These are phyloP conservation scores for Ctenopoma multispine DNA, from an alignment of 2,797 vertebrate genomes.

Conservation along the genomic window DNA sequence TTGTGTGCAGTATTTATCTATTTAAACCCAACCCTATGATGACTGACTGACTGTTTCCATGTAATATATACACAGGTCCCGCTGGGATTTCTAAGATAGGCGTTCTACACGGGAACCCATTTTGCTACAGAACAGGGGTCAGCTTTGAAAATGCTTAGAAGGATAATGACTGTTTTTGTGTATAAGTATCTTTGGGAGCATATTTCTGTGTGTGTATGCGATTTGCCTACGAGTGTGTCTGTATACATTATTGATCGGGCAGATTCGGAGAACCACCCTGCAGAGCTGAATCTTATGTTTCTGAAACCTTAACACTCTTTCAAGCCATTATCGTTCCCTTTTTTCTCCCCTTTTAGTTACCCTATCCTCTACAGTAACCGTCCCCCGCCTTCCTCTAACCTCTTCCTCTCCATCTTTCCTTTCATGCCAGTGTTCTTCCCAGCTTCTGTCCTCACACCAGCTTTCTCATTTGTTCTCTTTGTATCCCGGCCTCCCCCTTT, in stretches of 20 bases:
- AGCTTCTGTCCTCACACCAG: constrained; percentile 15
- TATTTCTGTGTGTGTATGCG: not conserved
- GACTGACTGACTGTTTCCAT: constrained; percentile 42
- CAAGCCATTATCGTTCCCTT: constrained; percentile 32
- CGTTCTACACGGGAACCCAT: constrained; percentile 16
- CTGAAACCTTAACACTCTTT: constrained; percentile 47
- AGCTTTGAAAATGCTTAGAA: constrained; percentile 37
- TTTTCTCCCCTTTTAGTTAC: constrained; percentile 9
- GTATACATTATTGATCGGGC: constrained; percentile 56
- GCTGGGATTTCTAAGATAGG: constrained; percentile 20
- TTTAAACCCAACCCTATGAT: constrained; percentile 38
- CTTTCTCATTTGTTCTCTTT: constrained; percentile 23
- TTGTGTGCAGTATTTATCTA: constrained; percentile 26
- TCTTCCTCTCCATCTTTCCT: not conserved
- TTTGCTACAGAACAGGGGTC: constrained; percentile 49
- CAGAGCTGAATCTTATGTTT: constrained; percentile 51
- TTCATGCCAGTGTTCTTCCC: not conserved
- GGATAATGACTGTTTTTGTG: constrained; percentile 32
- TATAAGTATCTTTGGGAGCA: not conserved
- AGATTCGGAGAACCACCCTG: constrained; percentile 25
- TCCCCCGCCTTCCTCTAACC: not conserved
- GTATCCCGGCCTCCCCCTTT: not conserved
- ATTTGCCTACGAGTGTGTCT: constrained; percentile 18
- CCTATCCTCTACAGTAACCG: not conserved
- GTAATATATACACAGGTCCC: constrained; percentile 21